Percentiles rank a stretch among this genome's conserved stretches.
These are phyloP conservation scores for Ceuthmochares aereus DNA, from an alignment of 2,113 vertebrate genomes.

Conservation along the genomic window DNA sequence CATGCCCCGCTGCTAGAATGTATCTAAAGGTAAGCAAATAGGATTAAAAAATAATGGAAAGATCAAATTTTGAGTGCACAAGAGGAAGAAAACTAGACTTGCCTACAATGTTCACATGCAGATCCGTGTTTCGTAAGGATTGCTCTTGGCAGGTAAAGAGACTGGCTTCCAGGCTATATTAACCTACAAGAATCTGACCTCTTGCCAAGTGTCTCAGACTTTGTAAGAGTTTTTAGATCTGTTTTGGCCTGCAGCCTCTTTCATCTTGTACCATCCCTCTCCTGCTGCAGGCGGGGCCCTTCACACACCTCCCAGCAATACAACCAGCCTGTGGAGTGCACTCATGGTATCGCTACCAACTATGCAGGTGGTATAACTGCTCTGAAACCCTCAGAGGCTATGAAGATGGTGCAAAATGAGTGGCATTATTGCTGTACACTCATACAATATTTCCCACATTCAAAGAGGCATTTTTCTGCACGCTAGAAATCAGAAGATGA, in stretches of 20 bases:
- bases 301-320: fast-evolving
- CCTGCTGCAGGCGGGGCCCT: background rate
- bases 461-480: background rate
- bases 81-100: background rate
- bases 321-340: fast-evolving
- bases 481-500: background rate
- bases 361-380: background rate
- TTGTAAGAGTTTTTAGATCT: background rate
- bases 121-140: background rate
- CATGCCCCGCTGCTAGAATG: background rate
- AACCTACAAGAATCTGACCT: background rate
- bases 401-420: background rate
- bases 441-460: fast-evolving
- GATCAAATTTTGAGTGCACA: background rate
- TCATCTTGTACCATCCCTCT: fast-evolving
- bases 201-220: background rate
- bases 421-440: fast-evolving
- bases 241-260: background rate
- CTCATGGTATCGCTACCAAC: background rate
- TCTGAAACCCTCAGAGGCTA: too few species aligned
- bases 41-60: background rate
- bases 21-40: background rate
- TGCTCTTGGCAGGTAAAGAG: background rate
- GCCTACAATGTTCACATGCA: background rate
- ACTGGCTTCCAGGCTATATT: background rate